These are phyloP conservation scores for Anagrus nilaparvatae DNA, from an alignment of 1,140 invertebrate genomes.

Conservation along the genomic window DNA sequence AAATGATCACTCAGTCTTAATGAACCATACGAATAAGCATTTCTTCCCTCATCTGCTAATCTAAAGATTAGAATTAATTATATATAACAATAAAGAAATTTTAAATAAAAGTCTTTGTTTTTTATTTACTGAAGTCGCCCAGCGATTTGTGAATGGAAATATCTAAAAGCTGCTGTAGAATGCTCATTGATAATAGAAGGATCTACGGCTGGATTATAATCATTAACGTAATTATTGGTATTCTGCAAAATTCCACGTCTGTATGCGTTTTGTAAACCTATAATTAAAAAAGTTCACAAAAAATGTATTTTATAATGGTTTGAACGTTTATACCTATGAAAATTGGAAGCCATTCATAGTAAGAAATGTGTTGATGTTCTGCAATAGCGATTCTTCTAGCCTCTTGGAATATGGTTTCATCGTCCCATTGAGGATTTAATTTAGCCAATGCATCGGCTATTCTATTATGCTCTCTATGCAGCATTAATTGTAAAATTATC, in stretches of 20 bases:
- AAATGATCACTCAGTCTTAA: slow-evolving; percentile 68
- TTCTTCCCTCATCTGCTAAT: slow-evolving; percentile 52
- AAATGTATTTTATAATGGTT: no score
- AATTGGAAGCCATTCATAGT: slow-evolving; percentile 78
- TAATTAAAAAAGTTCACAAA: no score
- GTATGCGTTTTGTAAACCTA: slow-evolving; percentile 54
- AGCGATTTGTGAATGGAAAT: slow-evolving; percentile 76
- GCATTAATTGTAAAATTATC: slow-evolving; percentile 70
- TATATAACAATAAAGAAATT: no score
- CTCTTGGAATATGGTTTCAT: slow-evolving; percentile 82
- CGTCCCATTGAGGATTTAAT: slow-evolving; percentile 80
- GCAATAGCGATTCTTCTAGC: slow-evolving; percentile 68
- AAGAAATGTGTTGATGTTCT: slow-evolving; percentile 74
- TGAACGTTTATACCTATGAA: slow-evolving; percentile 61
- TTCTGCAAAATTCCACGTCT: slow-evolving; percentile 61
- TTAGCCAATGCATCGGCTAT: slow-evolving; percentile 59
- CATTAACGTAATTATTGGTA: slow-evolving; percentile 60
- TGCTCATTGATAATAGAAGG: slow-evolving; percentile 76
- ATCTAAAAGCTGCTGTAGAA: slow-evolving; percentile 76
- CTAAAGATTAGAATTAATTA: no score
- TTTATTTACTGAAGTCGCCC: slow-evolving; percentile 62
- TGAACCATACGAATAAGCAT: slow-evolving; percentile 26
- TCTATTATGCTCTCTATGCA: slow-evolving; percentile 84
- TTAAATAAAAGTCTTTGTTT: no score
- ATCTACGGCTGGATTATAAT: slow-evolving; percentile 74